phyloP scores from a whole-genome alignment of 64 coral and sea anemone genomes.

The Montipora cactus region DNA sequence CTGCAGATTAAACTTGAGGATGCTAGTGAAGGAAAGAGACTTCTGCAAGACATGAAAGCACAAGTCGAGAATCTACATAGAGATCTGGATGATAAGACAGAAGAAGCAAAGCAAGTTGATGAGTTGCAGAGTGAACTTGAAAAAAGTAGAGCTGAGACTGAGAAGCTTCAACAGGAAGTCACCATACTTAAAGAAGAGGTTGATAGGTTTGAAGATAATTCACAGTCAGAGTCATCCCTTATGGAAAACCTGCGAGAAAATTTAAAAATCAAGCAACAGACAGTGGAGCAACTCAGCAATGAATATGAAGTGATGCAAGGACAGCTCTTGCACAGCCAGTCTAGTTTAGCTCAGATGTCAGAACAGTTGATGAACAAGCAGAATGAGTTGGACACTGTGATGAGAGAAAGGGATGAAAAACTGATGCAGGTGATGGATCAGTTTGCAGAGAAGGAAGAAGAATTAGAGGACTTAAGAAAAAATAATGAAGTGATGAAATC shows the following conservation, averaged over 20 bases:
- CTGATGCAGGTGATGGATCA: conserved; percentile 72
- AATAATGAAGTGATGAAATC: conserved; percentile 59
- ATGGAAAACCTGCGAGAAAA: conserved; percentile 89
- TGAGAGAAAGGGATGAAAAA: conserved; percentile 80
- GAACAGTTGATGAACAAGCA: conserved; percentile 60
- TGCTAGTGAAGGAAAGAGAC: conserved; percentile 22
- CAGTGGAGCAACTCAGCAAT: conserved; percentile 75
- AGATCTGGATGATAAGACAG: conserved; percentile 27
- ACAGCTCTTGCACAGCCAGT: conserved; percentile 46
- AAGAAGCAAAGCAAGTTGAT: not conserved
- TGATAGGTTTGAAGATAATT: conserved; percentile 84
- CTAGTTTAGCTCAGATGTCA: conserved; percentile 37
- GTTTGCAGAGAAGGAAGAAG: conserved; percentile 68
- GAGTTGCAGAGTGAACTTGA: conserved; percentile 44
- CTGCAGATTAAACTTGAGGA: conserved; percentile 46
- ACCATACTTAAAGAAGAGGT: conserved; percentile 58
- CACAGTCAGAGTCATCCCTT: conserved; percentile 83
- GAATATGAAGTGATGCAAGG: conserved; percentile 71
- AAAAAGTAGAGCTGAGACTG: conserved; percentile 17
- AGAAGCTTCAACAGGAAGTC: conserved; percentile 44
- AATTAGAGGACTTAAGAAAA: conserved; percentile 75
- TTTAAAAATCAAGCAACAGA: conserved; percentile 83
- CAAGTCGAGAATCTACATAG: conserved; percentile 27
- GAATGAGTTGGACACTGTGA: conserved; percentile 72
- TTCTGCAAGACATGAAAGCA: not conserved